Conservation (phyloP, 92 coral and sea anemone genomes). For the Virgularia gustaviana region DNA sequence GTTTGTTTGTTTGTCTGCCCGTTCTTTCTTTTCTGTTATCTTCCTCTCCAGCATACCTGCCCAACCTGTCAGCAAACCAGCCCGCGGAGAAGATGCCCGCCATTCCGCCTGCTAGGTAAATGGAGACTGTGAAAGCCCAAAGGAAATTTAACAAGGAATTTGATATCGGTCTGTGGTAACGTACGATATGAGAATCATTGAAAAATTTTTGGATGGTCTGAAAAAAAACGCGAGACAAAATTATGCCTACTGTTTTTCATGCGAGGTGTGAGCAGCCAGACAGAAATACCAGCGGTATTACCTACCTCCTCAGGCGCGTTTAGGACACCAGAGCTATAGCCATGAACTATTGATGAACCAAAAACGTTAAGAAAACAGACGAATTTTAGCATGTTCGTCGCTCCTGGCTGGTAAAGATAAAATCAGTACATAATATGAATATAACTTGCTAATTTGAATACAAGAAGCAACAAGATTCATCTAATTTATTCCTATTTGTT, state of each 20-base stretch:
- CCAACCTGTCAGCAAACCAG: slow-evolving; percentile 8
- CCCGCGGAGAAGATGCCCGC: slow-evolving; percentile 13
- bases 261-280: neutral
- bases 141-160: neutral
- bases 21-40: neutral
- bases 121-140: neutral
- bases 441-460: no score
- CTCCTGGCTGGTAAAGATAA: neutral
- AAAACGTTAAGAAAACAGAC: slow-evolving; percentile 8
- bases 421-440: no score
- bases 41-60: neutral
- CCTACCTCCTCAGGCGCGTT: slow-evolving; percentile 9
- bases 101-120: slow-evolving; percentile 16
- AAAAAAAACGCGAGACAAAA: neutral
- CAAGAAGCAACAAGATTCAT: no score
- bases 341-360: slow-evolving; percentile 13
- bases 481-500: no score
- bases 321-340: slow-evolving; percentile 14
- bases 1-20: neutral
- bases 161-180: neutral
- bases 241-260: neutral
- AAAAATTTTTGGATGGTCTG: slow-evolving; percentile 14
- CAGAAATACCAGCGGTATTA: neutral
- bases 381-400: neutral
- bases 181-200: neutral